A percentile compares a stretch with the other conserved stretches of the same genome.
Conservation (phyloP, 2,797 vertebrate genomes). For the Arctocebus calabarensis region DNA sequence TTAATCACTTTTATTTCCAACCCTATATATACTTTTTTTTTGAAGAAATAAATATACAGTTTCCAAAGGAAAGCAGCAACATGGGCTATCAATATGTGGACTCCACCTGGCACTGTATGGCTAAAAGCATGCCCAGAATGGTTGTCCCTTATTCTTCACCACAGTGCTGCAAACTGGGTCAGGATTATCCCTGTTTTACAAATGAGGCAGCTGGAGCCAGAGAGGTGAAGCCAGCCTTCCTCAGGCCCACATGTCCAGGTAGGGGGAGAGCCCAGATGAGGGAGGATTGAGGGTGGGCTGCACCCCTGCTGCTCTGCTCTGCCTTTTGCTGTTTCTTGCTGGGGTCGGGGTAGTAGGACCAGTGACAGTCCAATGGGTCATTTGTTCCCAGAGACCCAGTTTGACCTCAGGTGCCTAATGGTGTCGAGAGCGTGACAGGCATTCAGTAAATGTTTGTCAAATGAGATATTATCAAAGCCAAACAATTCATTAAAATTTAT, state of each 20-base stretch:
- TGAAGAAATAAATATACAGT: conserved; percentile 50
- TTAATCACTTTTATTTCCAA: conserved; percentile 55
- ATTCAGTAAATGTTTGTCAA: conserved; percentile 13
- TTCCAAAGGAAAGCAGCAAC: conserved; percentile 60
- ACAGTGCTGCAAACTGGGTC: conserved; percentile 72
- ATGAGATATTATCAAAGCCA: conserved; percentile 42
- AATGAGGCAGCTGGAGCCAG: conserved; percentile 70
- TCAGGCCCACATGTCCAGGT: background rate
- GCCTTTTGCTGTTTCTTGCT: background rate
- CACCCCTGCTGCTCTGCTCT: background rate
- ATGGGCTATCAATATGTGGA: conserved; percentile 24
- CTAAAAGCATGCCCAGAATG: conserved; percentile 57
- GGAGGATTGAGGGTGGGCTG: background rate
- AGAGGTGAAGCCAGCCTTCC: conserved; percentile 55
- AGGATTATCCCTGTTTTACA: conserved; percentile 81
- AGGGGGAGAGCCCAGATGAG: background rate
- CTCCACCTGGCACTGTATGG: conserved; percentile 46
- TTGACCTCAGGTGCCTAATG: background rate
- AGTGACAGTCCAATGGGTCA: background rate
- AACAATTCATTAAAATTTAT: conserved; percentile 27
- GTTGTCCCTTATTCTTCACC: conserved; percentile 54
- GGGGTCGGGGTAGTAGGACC: background rate
- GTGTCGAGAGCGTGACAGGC: background rate
- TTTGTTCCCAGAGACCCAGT: conserved; percentile 38
- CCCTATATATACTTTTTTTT: conserved; percentile 56